These are phyloP conservation scores for Sterrhoptilus dennistouni DNA, from an alignment of 2,113 vertebrate genomes.

Conservation along the genomic window DNA sequence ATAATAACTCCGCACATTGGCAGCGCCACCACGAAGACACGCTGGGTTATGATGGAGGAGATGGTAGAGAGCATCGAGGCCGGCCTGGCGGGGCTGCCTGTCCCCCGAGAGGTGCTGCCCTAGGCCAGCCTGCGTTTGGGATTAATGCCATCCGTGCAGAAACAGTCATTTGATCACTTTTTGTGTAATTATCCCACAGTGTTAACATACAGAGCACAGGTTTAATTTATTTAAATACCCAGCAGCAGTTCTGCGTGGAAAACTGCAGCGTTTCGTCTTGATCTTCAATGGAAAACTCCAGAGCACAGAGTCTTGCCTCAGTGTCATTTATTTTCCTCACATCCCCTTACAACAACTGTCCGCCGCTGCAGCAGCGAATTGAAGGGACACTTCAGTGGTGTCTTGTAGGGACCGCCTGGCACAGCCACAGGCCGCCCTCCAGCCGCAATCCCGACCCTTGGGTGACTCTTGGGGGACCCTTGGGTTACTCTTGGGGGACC, in stretches of 20 bases:
- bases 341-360: neutral
- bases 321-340: neutral
- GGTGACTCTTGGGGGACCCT: too few relatives aligned
- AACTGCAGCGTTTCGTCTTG: neutral
- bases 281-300: neutral
- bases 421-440: too few relatives aligned
- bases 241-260: neutral
- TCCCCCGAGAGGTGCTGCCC: slow-evolving; percentile 60
- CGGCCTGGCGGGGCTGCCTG: neutral
- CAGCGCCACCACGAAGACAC: slow-evolving; percentile 57
- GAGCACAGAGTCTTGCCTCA: neutral
- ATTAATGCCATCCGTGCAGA: neutral
- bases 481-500: too few relatives aligned
- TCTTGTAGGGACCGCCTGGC: rapidly evolving
- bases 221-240: neutral
- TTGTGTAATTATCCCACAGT: neutral
- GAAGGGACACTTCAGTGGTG: rapidly evolving
- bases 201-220: neutral
- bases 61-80: slow-evolving; percentile 60
- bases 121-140: neutral
- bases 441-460: too few relatives aligned
- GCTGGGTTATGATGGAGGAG: slow-evolving; percentile 50
- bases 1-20: slow-evolving; percentile 72
- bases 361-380: rapidly evolving
- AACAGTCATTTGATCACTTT: neutral